Percentiles rank a stretch among this genome's conserved stretches.
Conservation (phyloP, 53 echinoderm and acorn worm species). For the Arbacia lixula region DNA sequence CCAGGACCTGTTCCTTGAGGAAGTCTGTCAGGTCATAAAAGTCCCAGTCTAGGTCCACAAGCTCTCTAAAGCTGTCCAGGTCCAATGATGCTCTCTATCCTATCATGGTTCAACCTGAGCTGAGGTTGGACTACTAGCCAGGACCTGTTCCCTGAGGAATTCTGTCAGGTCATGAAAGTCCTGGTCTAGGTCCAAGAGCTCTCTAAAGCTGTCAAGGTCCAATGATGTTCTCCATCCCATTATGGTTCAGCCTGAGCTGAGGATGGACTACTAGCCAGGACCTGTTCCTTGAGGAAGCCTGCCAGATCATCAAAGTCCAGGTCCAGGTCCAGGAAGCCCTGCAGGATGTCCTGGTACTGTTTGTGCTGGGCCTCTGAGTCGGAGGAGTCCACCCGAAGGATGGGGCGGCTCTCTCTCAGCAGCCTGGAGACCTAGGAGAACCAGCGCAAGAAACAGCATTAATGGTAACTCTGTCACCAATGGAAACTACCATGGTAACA, state of each 20-base stretch:
- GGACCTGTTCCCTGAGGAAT: slow-evolving; percentile 69
- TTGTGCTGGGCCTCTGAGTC: slow-evolving; percentile 59
- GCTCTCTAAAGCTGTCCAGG: too few species aligned
- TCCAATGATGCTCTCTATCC: too few species aligned
- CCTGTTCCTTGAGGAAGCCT: slow-evolving; percentile 66
- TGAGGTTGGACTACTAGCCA: slow-evolving; percentile 26
- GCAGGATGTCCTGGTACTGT: slow-evolving; percentile 59
- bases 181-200: slow-evolving; percentile 70
- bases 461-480: too few species aligned
- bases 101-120: too few species aligned
- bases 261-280: slow-evolving; percentile 41
- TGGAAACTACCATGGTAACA: too few species aligned
- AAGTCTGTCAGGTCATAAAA: slow-evolving; percentile 57
- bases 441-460: too few species aligned
- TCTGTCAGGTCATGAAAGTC: slow-evolving; percentile 55
- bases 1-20: slow-evolving; percentile 66
- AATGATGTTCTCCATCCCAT: too few species aligned
- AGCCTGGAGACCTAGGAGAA: slow-evolving; percentile 72
- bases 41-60: slow-evolving; percentile 70
- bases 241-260: too few species aligned
- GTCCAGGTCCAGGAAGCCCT: slow-evolving; percentile 68
- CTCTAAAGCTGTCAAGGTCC: too few species aligned
- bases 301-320: slow-evolving; percentile 58
- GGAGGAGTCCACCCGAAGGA: slow-evolving; percentile 72
- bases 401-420: slow-evolving; percentile 74